Conservation (phyloP, 2,113 vertebrate species). For the Carollia perspicillata region DNA sequence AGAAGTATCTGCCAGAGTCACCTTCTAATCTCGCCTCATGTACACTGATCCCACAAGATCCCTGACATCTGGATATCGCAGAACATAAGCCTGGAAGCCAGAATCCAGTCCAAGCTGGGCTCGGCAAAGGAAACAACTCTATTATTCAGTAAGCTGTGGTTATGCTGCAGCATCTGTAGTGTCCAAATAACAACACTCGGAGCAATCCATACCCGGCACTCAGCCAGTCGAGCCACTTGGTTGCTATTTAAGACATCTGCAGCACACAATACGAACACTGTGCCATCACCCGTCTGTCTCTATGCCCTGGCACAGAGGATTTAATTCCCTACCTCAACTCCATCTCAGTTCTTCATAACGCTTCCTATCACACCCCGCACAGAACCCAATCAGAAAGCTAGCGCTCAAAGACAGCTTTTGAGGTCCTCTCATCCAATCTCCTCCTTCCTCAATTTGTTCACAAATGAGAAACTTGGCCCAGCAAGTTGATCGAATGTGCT, state of each 20-base stretch:
- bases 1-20: not conserved
- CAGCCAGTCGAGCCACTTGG: not conserved
- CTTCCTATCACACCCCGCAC: not conserved
- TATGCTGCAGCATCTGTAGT: not conserved
- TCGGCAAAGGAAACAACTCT: not conserved
- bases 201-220: not conserved
- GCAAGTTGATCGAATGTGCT: not conserved
- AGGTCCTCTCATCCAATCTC: not conserved
- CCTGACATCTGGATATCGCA: not conserved
- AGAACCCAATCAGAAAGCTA: not conserved
- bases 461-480: not conserved
- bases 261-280: not conserved
- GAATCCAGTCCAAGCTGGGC: not conserved
- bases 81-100: not conserved
- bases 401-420: not conserved
- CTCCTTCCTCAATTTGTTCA: not conserved
- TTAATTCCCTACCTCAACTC: not conserved
- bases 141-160: not conserved
- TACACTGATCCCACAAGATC: not conserved
- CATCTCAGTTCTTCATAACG: not conserved
- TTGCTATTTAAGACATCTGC: not conserved
- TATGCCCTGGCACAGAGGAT: not conserved
- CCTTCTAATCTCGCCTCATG: not conserved
- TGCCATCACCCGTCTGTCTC: not conserved
- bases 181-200: not conserved